Conservation (phyloP, 2,797 vertebrate species). For the Clarias platycephalus region DNA sequence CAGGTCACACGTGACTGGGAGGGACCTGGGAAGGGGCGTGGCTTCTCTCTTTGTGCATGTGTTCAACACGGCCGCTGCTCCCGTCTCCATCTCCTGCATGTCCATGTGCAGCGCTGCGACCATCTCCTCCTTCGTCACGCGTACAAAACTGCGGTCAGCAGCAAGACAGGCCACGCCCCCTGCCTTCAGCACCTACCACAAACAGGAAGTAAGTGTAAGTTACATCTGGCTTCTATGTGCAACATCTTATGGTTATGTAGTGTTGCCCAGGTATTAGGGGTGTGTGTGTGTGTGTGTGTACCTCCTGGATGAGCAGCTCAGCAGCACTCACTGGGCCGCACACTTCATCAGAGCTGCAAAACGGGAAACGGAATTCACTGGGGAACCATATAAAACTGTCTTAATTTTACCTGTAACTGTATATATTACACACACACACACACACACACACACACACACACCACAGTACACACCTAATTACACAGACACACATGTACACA, state of each 20-base stretch:
- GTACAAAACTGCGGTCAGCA: conserved; percentile 62
- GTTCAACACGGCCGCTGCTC: conserved; percentile 64
- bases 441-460: neutral
- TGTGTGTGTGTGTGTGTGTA: conserved; percentile 52
- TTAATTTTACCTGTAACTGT: too few relatives aligned
- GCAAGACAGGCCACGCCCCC: conserved; percentile 68
- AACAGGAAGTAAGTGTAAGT: neutral
- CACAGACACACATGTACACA: neutral
- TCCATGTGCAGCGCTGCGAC: conserved; percentile 68
- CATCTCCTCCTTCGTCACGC: conserved; percentile 66
- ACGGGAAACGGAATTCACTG: conserved; percentile 31
- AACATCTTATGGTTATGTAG: too few relatives aligned
- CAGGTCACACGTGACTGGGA: conserved; percentile 23
- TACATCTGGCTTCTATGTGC: neutral
- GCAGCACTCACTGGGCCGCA: conserved; percentile 58
- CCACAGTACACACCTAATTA: neutral
- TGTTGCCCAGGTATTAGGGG: neutral
- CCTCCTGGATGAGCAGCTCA: conserved; percentile 72
- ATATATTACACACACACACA: neutral
- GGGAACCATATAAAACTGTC: neutral
- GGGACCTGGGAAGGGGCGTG: neutral
- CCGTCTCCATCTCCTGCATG: conserved; percentile 65
- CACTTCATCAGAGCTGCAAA: conserved; percentile 16
- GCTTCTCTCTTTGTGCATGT: conserved; percentile 32
- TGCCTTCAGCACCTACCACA: conserved; percentile 69